Evolutionary conservation across 2,797 vertebrate genomes (phyloP), one percentile per base, ranked within the genome.

Genomic region (Tangara arthus): DNA sequence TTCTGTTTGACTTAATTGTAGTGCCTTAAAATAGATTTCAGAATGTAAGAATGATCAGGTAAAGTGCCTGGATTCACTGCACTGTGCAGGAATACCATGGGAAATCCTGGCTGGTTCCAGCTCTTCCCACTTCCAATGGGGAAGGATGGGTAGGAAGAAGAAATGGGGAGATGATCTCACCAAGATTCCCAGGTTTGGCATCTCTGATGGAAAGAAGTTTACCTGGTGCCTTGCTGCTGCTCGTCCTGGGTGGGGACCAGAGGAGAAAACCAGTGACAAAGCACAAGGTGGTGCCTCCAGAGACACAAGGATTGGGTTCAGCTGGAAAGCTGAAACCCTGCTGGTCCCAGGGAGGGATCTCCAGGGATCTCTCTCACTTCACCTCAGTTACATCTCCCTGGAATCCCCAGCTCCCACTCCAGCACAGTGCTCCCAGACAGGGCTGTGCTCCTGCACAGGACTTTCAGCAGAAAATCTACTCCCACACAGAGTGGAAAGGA

Each of bases 1-100:
- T 88, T 63, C 79, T 39, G 69, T 78, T 89, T 69, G 73, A 97
- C 93, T 97, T 94, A 92, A 96, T 4, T 69, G 59, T 22, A 66
- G 47, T 19, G n/a, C 34, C 85, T 95, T 82, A 83, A 76, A 94
- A 93, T 49, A 94, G 85, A 75, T 53, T 78, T 49, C 64, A 49
- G 91, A 59, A 50, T 4, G 41, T 27, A 80, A 16, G 60, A 85
- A 23, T 3, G 18, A 65, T 6, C 37, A 1, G 5, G 20, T 12
- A 47, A 47, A 77, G 49, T 27, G 71, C 55, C 59, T 46, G 87
- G 66, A 50, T 80, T 53, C 4, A 4, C 69, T 56, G 68, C 61
- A 53, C 37, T 13, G 3, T 5, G 16, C 12, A 23, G 3, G 60
- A 73, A 57, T 41, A 35, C 15, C 10, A 42, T 0, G 1, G 34